Evolutionary conservation across 2,797 vertebrate genomes (phyloP), one percentile per base, ranked within the genome.

Genomic region (Malacoctenus gilli): DNA sequence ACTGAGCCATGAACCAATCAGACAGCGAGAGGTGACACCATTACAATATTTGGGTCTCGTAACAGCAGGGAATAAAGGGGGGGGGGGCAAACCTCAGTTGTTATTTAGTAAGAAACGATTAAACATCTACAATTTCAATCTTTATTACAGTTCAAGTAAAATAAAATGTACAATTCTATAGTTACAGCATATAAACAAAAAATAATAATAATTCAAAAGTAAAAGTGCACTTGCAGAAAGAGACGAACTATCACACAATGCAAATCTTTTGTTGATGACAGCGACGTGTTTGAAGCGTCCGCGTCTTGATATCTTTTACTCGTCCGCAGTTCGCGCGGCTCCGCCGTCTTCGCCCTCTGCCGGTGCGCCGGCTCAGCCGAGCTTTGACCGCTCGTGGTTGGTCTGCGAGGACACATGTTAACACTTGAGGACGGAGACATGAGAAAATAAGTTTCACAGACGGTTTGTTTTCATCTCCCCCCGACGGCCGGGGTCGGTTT

Each of bases 171-270:
- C 88, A 92, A 50, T 85, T 90, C 71, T 89, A 80, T 80, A 85
- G 74, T 84, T 89, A 90, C 89, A 91, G 85, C 80, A 86, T 89
- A 86, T 85, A 74, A 87, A 90, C 78, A 82, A 71, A 75, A 74
- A 40, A 57, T 60, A 68, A 67, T 42, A 38, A 59, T 57, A 56
- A 36, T 41, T 38, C 44, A 66, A 87, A 89, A 84, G 77, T 85
- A 88, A 91, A 91, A 93, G 91, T 93, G 91, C 91, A 92, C 91
- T 92, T 92, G 87, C 85, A 89, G 84, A 89, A 76, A 62, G 48
- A 79, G 77, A 77, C 36, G 56, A 55, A 78, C 48, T 44, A 77
- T 57, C 59, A 59, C 52, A 62, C 46, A 22, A 68, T 65, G 74
- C 61, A 51, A 67, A 67, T 59, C 51, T 68, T 61, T 49, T 34